Conservation (phyloP, 2,888 invertebrate species). For the Gortyna flavago region DNA sequence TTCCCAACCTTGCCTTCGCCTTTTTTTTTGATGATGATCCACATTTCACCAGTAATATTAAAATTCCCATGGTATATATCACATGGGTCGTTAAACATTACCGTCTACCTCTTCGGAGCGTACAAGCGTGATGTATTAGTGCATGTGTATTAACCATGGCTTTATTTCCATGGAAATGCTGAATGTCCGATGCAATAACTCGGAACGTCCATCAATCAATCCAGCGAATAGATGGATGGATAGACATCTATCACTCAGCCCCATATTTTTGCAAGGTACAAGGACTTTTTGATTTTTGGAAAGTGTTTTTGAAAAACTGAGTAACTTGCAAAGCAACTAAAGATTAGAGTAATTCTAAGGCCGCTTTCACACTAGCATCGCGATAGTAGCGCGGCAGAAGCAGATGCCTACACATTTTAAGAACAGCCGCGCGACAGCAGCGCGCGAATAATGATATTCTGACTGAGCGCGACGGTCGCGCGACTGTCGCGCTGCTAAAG, state of each 20-base stretch:
- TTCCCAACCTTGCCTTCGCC: too few relatives aligned
- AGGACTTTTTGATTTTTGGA: constrained; percentile 8
- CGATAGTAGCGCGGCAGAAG: too few relatives aligned
- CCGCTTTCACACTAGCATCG: too few relatives aligned
- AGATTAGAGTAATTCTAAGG: neutral
- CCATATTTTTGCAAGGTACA: constrained; percentile 1
- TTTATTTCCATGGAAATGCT: constrained; percentile 19
- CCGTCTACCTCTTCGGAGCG: neutral
- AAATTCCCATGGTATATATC: neutral
- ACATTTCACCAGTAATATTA: neutral
- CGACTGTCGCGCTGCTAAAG: too few relatives aligned
- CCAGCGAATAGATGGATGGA: constrained; percentile 24
- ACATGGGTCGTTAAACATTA: neutral
- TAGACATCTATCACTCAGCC: constrained; percentile 26
- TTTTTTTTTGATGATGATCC: too few relatives aligned
- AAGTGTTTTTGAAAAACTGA: neutral
- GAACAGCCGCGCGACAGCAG: too few relatives aligned
- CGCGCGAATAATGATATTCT: too few relatives aligned
- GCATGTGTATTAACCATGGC: neutral
- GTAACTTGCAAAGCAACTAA: neutral
- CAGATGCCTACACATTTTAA: too few relatives aligned
- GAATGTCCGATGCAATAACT: constrained; percentile 43
- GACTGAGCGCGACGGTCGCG: too few relatives aligned
- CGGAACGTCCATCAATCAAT: constrained; percentile 40
- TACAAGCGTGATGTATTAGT: neutral